Base-by-base conservation (phyloP, 2,113 vertebrate genomes). In the Loxodonta africana region DNA sequence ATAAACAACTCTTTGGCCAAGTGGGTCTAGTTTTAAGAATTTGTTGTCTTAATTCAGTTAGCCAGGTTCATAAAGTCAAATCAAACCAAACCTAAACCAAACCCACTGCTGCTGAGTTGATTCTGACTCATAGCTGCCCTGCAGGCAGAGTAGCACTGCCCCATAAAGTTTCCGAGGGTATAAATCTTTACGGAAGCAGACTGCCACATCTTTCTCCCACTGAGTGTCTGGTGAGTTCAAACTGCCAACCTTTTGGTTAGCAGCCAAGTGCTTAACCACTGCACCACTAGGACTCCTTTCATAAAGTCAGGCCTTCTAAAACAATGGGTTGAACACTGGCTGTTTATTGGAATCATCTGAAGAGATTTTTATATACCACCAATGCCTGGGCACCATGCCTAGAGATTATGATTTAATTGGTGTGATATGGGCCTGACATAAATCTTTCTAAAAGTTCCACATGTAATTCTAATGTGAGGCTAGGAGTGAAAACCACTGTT, bases 1-100 rank as follows among this genome's bases (percentile, higher is more conserved):
- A 83, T 87, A 90, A 92, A 90, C 60, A 95, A 71, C 21, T 73
- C 6, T 69, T 5, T 88, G 8, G 74, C 20, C 28, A 82, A 41
- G 6, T 82, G 26, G 20, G 18, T 78, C 86, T 90, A 69, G 21
- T 92, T 92, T 85, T 76, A 86, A 83, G 37, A 6, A 48, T 67
- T 90, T 89, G 20, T 91, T 23, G 77, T 92, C 23, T 80, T 90
- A 93, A 95, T 78, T 96, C 23, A 88, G n/a, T 18, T 41, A 74
- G 37, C n/a, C 6, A 74, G 37, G 37, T 74, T 74, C 73, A 41
- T 74, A 83, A 90, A 86, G 11, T 26, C 17, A 91, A 57, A 57
- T 14, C 53, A 57, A 57, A 57, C 53, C 53, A 57, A 57, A 57
- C 53, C 53, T 11, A 57, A 57, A 57, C 53, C 53, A 57, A 57